Evolutionary conservation across 2,888 invertebrate genomes (phyloP).

Genomic region (Lymantria dispar): DNA sequence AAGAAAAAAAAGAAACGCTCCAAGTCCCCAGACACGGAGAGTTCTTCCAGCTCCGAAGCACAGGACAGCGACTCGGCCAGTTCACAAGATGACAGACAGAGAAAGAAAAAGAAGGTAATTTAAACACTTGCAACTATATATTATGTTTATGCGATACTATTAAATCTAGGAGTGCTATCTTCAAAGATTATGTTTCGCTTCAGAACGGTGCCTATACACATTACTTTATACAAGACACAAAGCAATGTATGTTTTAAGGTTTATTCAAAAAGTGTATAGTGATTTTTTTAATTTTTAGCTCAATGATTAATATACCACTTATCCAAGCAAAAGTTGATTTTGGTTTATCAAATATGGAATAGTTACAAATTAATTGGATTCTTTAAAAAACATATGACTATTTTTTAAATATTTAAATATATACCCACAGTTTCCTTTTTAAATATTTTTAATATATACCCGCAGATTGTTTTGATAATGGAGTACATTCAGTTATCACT

Average conservation of each 20-base stretch:
- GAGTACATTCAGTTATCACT: background rate
- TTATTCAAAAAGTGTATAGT: background rate
- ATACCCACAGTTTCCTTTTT: too few species aligned
- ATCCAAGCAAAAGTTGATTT: too few species aligned
- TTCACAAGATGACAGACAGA: slow-evolving; percentile 63
- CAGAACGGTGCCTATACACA: background rate
- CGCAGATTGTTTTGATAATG: too few species aligned
- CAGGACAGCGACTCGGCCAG: slow-evolving; percentile 60
- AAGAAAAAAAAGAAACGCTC: slow-evolving; percentile 83
- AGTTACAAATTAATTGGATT: too few species aligned
- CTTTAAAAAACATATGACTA: too few species aligned
- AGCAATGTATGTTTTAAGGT: background rate
- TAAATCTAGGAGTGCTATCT: slow-evolving; percentile 29
- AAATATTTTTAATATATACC: too few species aligned
- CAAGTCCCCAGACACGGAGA: slow-evolving; percentile 77
- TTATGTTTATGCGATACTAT: slow-evolving; percentile 21
- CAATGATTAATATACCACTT: too few species aligned
- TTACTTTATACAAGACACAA: background rate
- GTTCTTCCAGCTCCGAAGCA: slow-evolving; percentile 70
- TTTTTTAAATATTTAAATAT: too few species aligned
- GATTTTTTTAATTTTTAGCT: background rate
- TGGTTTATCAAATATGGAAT: too few species aligned
- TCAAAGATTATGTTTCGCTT: slow-evolving; percentile 44
- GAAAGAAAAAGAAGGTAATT: slow-evolving; percentile 75
- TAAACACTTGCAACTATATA: slow-evolving; percentile 15